Evolutionary conservation across 2,888 invertebrate genomes (phyloP), one percentile per base, ranked within the genome.

Genomic region (Orthosia cruda): DNA sequence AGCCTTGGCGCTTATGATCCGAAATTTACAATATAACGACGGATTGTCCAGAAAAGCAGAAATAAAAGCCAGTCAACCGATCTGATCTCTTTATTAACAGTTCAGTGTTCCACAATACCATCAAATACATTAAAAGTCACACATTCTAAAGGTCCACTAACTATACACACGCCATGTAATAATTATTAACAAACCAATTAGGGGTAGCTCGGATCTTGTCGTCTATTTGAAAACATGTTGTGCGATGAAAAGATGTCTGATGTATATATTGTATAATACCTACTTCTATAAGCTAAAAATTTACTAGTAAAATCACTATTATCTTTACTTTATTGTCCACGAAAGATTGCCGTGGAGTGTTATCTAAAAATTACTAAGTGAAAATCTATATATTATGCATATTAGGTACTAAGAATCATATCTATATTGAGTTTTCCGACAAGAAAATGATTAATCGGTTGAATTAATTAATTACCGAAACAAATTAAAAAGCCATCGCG

Each of bases 21-120:
- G 12, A 52, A 11, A 15, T 65, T 32, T 12, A 26, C 15, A 23
- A 57, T 45, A 4, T 45, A 26, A 67, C 15, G 3, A 66, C 23
- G 20, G 16, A 52, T 32, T 11, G 2, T 49, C 7, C 12, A 47
- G 20, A 78, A 85, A 87, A 85, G 74, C 12, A 47, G 20, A 78
- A 85, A 87, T 87, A 75, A 84, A 87, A 84, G 45, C 15, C 78
- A 86, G 59, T 69, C 13, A 15, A 72, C 74, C 79, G 86, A 83
- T 86, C 70, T 74, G 86, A 87, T 87, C 62, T 61, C 72, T 85
- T 85, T 82, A 82, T 67, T 87, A 58, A 77, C 83, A 83, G 77
- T 47, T 77, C 65, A 80, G 86, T 71, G 68, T 86, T 68, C 54
- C 68, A 74, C 83, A 82, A 63, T 81, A 67, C 77, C 66, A 63